These are phyloP conservation scores for Siderastrea radians DNA, from an alignment of 92 coral and sea anemone species.

Conservation along the genomic window DNA sequence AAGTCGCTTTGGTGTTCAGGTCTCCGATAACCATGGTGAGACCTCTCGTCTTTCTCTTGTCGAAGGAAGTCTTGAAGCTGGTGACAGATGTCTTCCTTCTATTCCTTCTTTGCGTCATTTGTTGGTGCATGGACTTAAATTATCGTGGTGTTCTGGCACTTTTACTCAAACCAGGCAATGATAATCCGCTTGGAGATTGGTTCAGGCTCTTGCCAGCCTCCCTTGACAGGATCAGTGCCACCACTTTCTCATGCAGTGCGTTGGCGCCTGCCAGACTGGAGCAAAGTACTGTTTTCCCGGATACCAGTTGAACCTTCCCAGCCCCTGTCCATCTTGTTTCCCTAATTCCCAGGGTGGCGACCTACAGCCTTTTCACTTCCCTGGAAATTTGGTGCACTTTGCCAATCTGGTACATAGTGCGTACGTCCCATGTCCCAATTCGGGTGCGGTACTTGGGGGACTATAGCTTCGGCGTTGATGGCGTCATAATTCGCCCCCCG, in stretches of 20 bases:
- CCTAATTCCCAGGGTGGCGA: neutral
- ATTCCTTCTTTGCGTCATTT: neutral
- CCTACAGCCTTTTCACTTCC: neutral
- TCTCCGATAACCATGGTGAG: constrained; percentile 1
- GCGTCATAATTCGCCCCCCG: neutral
- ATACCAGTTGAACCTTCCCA: neutral
- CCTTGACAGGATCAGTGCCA: neutral
- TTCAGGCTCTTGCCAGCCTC: constrained; percentile 13
- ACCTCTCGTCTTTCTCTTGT: constrained; percentile 1
- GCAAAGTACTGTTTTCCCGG: neutral
- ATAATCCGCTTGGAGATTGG: neutral
- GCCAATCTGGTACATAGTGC: neutral
- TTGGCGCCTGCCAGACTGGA: neutral
- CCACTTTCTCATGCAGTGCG: neutral
- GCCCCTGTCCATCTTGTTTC: neutral
- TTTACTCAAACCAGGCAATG: neutral
- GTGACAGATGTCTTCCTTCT: neutral
- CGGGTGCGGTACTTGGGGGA: neutral
- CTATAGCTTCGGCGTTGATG: constrained; percentile 6
- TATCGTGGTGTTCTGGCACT: too few relatives aligned
- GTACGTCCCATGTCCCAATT: constrained; percentile 10
- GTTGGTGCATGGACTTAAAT: too few relatives aligned
- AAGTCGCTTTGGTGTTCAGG: neutral
- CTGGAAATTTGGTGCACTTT: neutral
- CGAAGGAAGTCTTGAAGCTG: constrained; percentile 9